Conservation (phyloP, 2,797 vertebrate species). For the Manis javanica region DNA sequence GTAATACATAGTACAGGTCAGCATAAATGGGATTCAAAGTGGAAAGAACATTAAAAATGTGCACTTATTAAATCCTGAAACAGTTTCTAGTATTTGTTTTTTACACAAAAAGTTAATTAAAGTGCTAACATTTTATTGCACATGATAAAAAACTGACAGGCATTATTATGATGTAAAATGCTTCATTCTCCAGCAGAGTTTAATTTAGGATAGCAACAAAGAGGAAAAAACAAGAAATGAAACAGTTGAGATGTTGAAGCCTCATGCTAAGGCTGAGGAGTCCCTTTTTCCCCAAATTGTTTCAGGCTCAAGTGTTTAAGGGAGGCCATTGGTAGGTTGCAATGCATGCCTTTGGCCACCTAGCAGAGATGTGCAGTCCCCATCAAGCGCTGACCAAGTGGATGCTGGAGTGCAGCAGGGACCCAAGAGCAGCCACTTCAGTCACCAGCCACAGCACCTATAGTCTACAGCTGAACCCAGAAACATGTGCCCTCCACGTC, state of each 20-base stretch:
- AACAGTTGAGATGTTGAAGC: conserved; percentile 75
- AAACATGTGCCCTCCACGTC: fast-evolving
- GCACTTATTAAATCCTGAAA: conserved; percentile 73
- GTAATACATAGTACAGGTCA: background rate
- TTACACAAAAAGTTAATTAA: conserved; percentile 78
- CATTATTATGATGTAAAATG: conserved; percentile 75
- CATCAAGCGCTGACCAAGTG: background rate
- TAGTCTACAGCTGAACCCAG: fast-evolving
- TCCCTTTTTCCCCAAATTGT: conserved; percentile 72
- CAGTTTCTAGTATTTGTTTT: conserved; percentile 76
- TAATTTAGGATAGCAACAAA: conserved; percentile 83
- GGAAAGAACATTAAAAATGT: conserved; percentile 64
- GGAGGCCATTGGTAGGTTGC: background rate
- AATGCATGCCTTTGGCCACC: background rate
- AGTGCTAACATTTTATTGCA: conserved; percentile 79
- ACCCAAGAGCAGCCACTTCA: fast-evolving
- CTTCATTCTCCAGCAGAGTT: conserved; percentile 77
- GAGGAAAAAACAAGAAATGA: conserved; percentile 74
- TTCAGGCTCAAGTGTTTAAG: conserved; percentile 71
- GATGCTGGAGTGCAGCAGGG: background rate
- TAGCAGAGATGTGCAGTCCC: background rate
- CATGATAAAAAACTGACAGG: conserved; percentile 79
- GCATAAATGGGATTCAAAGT: background rate
- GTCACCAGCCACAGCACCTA: fast-evolving
- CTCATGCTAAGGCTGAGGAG: conserved; percentile 67